These are phyloP conservation scores for Macrotus californicus DNA, from an alignment of 2,113 vertebrate genomes.

Conservation along the genomic window DNA sequence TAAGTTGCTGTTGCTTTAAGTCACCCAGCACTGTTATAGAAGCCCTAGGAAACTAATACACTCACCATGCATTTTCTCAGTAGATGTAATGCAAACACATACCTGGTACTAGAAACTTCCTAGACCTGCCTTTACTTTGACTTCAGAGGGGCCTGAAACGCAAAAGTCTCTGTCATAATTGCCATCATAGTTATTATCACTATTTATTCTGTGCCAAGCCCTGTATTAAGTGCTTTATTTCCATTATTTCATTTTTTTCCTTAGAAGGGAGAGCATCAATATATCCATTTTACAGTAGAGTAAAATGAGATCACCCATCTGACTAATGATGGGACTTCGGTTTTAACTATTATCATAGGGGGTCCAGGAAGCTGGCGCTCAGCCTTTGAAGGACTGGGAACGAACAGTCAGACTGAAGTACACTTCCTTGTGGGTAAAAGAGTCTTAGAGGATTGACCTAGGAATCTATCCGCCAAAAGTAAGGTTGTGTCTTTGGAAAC, in stretches of 20 bases:
- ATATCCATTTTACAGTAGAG: background rate
- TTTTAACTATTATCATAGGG: background rate
- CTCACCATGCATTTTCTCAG: background rate
- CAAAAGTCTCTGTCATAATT: background rate
- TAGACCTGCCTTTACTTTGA: background rate
- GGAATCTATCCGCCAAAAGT: background rate
- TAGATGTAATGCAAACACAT: background rate
- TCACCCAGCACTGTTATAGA: background rate
- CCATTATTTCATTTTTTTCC: background rate
- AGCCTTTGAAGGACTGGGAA: background rate
- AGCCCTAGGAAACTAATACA: background rate
- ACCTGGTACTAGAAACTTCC: background rate
- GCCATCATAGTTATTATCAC: background rate
- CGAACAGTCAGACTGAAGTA: background rate
- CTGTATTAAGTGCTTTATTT: background rate
- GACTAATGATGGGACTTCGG: background rate
- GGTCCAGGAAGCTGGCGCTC: background rate
- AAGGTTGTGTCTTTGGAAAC: background rate
- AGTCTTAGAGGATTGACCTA: background rate
- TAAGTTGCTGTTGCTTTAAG: background rate
- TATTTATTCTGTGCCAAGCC: background rate
- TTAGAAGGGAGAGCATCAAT: background rate
- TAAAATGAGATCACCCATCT: background rate
- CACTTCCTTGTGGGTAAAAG: background rate
- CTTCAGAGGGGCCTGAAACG: background rate